Base-by-base conservation (phyloP, 2,888 invertebrate genomes). In the Cosmia trapezina region DNA sequence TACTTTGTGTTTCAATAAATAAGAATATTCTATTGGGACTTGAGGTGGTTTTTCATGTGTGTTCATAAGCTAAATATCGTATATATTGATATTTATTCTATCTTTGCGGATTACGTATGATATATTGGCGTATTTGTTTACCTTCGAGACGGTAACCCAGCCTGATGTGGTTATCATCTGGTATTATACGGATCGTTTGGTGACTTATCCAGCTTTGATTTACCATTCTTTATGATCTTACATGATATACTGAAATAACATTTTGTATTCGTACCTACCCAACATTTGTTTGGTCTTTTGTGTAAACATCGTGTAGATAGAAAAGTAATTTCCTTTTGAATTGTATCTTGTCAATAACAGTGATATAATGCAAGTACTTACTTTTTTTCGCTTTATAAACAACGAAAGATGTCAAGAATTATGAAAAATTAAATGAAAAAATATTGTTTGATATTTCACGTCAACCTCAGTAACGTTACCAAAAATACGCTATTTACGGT, bases 1-100 rank as follows among this genome's bases (percentile, higher is more conserved):
- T 60, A 76, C 57, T 77, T 73, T 76, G 65, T 76, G 69, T 78
- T 81, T 78, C 70, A 67, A 78, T 83, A 84, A 84, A 83, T 73
- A 84, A 37, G 43, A 67, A 76, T 81, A 81, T 73, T 67, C 66
- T 67, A 67, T 78, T 73, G 74, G 56, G 67, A 61, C 37, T 54
- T 19, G 49, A 19, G 45, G 45, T 73, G 68, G 51, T 73, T 80
- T 76, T 73, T 84, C 74, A 47, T 76, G 56, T 71, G 68, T 64
- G 59, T 68, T 70, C n/a, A 73, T 81, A 77, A 83, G 70, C 71
- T 83, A 70, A 70, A 83, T 71, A 53, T 76, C 33, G 11, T 61
- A 60, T 64, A 66, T 70, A 70, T 78, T 75, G 70, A 66, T 80
- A 76, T 83, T 73, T 82, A 76, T 66, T 69, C 53, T 45, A 69